Conservation (phyloP, 2,888 invertebrate genomes). For the Acanthacorydalis orientalis region DNA sequence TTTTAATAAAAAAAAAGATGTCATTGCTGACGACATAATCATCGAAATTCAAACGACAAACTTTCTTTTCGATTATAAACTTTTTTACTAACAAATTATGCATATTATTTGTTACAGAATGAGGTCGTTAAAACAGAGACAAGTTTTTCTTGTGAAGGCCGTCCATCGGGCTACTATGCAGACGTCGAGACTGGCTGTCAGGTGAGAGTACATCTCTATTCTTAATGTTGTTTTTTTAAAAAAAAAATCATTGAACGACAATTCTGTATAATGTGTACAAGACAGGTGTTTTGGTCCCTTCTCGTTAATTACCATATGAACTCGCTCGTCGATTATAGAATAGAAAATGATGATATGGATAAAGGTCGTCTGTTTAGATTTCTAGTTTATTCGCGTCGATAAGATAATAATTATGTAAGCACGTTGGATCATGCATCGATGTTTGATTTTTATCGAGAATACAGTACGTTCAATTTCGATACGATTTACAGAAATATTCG, state of each 20-base stretch:
- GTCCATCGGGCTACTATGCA: constrained; percentile 55
- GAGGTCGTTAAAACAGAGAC: constrained; percentile 24
- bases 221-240: background rate
- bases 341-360: background rate
- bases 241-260: background rate
- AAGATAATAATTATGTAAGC: no score
- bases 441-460: no score
- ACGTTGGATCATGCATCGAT: no score
- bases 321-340: background rate
- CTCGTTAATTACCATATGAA: background rate
- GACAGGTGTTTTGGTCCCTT: no score
- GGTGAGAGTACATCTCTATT: constrained; percentile 23
- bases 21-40: background rate
- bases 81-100: no score
- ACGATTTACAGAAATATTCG: no score
- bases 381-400: no score
- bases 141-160: constrained; percentile 47
- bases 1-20: no score
- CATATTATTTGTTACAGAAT: constrained; percentile 15
- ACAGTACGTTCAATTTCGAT: no score
- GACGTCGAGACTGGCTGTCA: constrained; percentile 59
- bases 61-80: background rate
- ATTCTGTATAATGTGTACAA: background rate
- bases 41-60: background rate
- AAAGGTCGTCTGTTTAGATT: background rate